phyloP scores from a whole-genome alignment of 2,888 invertebrate species.

The Scaptomyza tumidula region DNA sequence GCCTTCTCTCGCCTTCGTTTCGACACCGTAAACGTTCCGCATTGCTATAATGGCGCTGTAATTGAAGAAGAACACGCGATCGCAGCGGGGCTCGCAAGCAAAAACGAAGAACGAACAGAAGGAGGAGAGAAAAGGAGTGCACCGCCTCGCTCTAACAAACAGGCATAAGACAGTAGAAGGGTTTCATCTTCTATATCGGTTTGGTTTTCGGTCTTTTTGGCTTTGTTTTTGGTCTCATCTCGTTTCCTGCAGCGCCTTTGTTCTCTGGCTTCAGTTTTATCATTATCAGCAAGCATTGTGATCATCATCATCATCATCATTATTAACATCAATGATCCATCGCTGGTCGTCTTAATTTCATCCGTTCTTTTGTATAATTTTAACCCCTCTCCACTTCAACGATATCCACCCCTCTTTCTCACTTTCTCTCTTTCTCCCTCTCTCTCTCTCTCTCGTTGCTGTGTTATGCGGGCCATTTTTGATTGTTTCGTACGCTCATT shows the following conservation, averaged over 20 bases:
- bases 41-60: constrained; percentile 77
- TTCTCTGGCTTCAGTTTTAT: constrained; percentile 52
- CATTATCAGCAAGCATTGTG: constrained; percentile 32
- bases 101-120: not conserved
- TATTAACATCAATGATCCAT: constrained; percentile 66
- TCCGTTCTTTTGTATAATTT: constrained; percentile 60
- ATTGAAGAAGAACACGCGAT: constrained; percentile 81
- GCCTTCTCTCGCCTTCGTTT: constrained; percentile 25
- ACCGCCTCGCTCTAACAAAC: constrained; percentile 29
- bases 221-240: constrained; percentile 18
- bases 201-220: constrained; percentile 9
- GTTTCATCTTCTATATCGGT: constrained; percentile 31
- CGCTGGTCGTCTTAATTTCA: constrained; percentile 73
- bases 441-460: not conserved
- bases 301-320: constrained; percentile 17
- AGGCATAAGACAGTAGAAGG: constrained; percentile 46
- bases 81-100: constrained; percentile 42
- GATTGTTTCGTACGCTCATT: constrained; percentile 51
- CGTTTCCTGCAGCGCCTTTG: constrained; percentile 59
- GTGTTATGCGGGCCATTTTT: constrained; percentile 60
- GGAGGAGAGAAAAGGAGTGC: constrained; percentile 24
- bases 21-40: constrained; percentile 75
- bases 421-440: not conserved
- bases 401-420: not conserved
- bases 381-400: constrained; percentile 10